Conservation (phyloP, 2,888 invertebrate genomes). For the Bimastos eiseni region DNA sequence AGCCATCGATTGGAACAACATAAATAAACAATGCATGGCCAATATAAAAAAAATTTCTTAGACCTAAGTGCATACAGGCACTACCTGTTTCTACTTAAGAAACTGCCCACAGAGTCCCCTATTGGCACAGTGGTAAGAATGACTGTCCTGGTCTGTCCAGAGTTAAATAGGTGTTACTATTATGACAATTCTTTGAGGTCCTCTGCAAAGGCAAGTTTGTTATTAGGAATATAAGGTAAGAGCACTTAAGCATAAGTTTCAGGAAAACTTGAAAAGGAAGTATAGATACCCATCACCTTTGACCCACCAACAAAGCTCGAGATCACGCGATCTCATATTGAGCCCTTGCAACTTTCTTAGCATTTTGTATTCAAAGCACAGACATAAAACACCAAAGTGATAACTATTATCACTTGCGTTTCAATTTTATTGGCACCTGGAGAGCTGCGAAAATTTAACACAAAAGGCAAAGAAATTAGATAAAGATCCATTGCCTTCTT, state of each 20-base stretch:
- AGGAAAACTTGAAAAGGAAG: neutral
- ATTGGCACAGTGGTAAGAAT: too few relatives aligned
- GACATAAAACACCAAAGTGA: neutral
- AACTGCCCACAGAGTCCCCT: too few relatives aligned
- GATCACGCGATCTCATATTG: neutral
- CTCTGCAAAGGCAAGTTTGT: neutral
- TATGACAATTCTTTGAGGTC: neutral
- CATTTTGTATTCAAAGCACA: neutral
- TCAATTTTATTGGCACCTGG: neutral
- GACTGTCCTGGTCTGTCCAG: too few relatives aligned
- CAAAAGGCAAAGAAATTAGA: neutral
- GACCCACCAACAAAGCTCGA: neutral
- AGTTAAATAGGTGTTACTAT: neutral
- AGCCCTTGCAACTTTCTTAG: neutral
- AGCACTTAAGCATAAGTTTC: neutral
- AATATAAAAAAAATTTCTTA: too few relatives aligned
- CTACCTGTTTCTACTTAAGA: too few relatives aligned
- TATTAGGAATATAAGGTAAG: neutral
- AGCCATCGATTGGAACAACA: too few relatives aligned
- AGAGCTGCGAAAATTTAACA: too few relatives aligned
- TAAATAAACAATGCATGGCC: too few relatives aligned
- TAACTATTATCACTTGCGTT: neutral
- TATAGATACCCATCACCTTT: neutral
- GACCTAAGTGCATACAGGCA: too few relatives aligned
- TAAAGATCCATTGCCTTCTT: neutral